Evolutionary conservation across 2,113 vertebrate genomes (phyloP).

Genomic region (Mesembrinibis cayennensis): DNA sequence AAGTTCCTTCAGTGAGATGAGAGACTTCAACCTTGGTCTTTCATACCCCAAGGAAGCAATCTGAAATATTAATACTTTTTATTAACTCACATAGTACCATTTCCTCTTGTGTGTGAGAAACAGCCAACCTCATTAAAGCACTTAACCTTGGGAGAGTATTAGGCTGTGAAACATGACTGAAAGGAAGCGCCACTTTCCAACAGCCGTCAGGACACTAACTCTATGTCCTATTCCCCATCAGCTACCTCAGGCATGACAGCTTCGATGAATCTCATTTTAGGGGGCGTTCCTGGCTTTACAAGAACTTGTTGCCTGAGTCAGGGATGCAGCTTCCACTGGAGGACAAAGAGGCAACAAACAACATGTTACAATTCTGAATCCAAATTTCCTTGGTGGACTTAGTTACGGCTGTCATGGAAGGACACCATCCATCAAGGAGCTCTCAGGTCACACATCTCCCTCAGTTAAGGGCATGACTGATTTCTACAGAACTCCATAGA

Average conservation of each 20-base stretch:
- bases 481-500: neutral
- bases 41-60: constrained; percentile 3
- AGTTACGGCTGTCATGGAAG: neutral
- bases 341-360: neutral
- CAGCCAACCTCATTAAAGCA: constrained; percentile 9
- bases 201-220: neutral
- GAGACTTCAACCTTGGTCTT: constrained; percentile 37
- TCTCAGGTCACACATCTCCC: neutral
- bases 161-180: neutral
- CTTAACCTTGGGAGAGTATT: constrained; percentile 19
- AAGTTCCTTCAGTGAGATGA: constrained; percentile 26
- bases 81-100: neutral
- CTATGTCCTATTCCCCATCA: neutral
- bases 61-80: constrained; percentile 49
- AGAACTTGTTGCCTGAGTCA: neutral
- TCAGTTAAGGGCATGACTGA: neutral
- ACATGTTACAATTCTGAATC: neutral
- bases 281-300: neutral
- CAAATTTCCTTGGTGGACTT: neutral
- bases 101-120: constrained; percentile 3
- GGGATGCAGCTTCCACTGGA: neutral
- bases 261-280: neutral
- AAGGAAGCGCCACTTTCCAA: neutral
- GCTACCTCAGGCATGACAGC: neutral
- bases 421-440: neutral